Percentiles rank a stretch among this genome's conserved stretches.
phyloP scores from a whole-genome alignment of 2,888 invertebrate genomes.

The Sepiola atlantica region DNA sequence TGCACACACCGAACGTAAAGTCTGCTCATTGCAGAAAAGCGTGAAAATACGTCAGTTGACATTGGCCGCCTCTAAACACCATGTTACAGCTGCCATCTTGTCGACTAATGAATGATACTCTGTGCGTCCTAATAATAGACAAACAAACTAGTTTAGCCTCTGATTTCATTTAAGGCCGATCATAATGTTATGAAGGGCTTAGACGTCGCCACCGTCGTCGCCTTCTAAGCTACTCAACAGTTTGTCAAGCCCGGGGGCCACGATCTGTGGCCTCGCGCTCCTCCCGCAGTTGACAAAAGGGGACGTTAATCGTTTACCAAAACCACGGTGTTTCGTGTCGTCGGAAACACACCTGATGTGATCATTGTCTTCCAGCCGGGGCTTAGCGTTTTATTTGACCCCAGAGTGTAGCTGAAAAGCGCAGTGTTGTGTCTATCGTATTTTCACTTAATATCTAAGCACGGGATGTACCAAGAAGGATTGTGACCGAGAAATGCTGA shows the following conservation, averaged over 20 bases:
- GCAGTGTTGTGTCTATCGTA: background rate
- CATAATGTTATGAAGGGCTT: background rate
- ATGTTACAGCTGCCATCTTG: background rate
- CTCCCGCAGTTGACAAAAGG: background rate
- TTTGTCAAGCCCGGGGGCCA: background rate
- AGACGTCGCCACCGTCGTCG: background rate
- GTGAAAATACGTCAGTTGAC: background rate
- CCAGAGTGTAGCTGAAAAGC: background rate
- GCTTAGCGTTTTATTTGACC: background rate
- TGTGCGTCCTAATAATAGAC: background rate
- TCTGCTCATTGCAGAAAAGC: background rate
- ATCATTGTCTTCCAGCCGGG: background rate
- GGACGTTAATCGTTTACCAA: background rate
- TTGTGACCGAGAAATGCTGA: background rate
- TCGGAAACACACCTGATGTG: background rate
- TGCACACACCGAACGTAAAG: background rate
- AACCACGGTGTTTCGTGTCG: background rate
- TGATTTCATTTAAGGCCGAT: background rate
- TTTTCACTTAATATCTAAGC: background rate
- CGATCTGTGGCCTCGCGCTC: background rate
- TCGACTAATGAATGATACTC: background rate
- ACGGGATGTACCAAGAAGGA: background rate
- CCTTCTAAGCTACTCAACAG: background rate
- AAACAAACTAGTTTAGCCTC: background rate
- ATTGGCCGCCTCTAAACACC: background rate